Evolutionary conservation across 1,140 invertebrate genomes (phyloP), one percentile per base, ranked within the genome.

Genomic region (Heliothis virescens): DNA sequence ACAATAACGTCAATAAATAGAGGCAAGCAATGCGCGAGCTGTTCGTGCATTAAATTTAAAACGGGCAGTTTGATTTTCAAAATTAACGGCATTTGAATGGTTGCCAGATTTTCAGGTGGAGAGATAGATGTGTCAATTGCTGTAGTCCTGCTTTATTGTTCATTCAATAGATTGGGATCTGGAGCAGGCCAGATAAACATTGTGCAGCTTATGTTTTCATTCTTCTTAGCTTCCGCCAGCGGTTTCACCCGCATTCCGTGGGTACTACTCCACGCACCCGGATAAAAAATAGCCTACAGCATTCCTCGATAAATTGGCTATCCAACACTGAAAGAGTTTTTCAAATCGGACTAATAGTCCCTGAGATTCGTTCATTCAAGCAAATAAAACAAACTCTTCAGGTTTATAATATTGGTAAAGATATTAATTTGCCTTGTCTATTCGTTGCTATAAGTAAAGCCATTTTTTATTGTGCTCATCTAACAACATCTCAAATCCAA

Each of bases 1-100:
- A 71, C 47, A 71, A 71, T 52, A 71, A 71, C 26, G 48, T 53
- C 67, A 71, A 71, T 71, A 71, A 52, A 71, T 71, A 71, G 65
- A 69, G 65, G 67, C 21, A n/a, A 26, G 47, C 16, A 26, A n/a
- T 16, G 65, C 62, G 15, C 13, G 41, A n/a, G 34, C 41, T 16
- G 63, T 18, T 16, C n/a, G 41, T 67, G 48, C 41, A 67, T 67
- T 47, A 67, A 67, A 67, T 67, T 67, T 67, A 34, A 48, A 67
- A 67, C 41, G 5, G 62, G 12, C n/a, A 65, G 16, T 48, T 67
- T 48, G 41, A 67, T 50, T 67, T 48, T 67, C 63, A 67, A 50
- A 67, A 67, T 67, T 67, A 67, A 67, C 47, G 16, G 41, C 41
- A 48, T 67, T 67, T 67, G 63, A 67, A 67, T 67, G 63, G 2